A percentile compares a stretch with the other conserved stretches of the same genome.
These are phyloP conservation scores for Hemiscyllium ocellatum DNA, from an alignment of 2,113 vertebrate genomes.

Conservation along the genomic window DNA sequence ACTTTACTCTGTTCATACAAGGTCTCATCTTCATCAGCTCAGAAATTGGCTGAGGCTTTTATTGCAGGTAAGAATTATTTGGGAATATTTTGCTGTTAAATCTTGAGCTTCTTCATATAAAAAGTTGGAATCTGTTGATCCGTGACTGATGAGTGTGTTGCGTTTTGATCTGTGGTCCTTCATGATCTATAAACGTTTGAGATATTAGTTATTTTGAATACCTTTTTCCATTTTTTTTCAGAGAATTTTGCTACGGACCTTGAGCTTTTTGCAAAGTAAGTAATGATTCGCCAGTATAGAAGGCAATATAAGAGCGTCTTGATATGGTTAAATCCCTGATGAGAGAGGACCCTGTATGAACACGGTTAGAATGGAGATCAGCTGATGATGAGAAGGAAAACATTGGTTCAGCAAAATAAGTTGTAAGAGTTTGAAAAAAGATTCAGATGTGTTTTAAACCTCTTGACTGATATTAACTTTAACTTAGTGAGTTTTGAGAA, in stretches of 20 bases:
- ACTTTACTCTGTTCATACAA: no score
- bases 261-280: conserved; percentile 86
- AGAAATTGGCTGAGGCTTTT: no score
- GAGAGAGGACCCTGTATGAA: not conserved
- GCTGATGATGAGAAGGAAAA: not conserved
- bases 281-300: conserved; percentile 26
- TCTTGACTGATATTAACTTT: not conserved
- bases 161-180: not conserved
- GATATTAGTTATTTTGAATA: not conserved
- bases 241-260: conserved; percentile 86
- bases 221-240: conserved; percentile 49
- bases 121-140: not conserved
- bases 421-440: not conserved
- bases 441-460: not conserved
- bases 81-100: not conserved
- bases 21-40: no score
- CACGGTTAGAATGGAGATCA: not conserved
- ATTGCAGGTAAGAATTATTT: no score
- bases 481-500: no score
- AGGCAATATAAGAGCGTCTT: not conserved
- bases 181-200: no score
- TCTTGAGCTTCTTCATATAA: not conserved
- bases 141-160: not conserved
- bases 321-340: not conserved
- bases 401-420: not conserved